Base-by-base conservation (phyloP, 2,888 invertebrate species). In the Chydorus sphaericus region DNA sequence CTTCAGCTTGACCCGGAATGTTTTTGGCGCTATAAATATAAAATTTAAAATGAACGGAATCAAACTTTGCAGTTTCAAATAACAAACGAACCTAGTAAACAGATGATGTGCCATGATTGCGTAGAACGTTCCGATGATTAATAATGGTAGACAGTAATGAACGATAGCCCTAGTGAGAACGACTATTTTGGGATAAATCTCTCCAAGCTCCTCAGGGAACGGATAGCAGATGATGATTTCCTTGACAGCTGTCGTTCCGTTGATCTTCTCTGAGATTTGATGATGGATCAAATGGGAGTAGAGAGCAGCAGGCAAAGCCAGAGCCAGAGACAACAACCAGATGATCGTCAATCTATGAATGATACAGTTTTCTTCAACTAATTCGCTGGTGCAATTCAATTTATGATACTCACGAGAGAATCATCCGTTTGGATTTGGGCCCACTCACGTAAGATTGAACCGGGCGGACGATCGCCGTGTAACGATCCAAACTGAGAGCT, bases 401-500 rank as follows among this genome's bases (percentile, higher is more conserved):
- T n/a, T n/a, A n/a, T n/a, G n/a, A n/a, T n/a, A n/a, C n/a, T n/a
- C n/a, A n/a, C n/a, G n/a, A 80, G 30, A 73, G 61, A 39, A 81
- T 74, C 0, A 87, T 86, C 63, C 82, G 73, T 1, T 80, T 71
- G 0, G 85, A 83, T 20, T 81, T 74, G 61, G 76, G 78, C 55
- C 82, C 80, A 6, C 68, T 68, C 28, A 66, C 68, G 58, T 86
- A 83, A 65, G 84, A 85, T 63, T 85, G 77, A 72, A 93, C 73
- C 0, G 92, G 92, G 68, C 89, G 83, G 4, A 90, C 90, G 60
- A 93, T 91, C 4, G 92, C 92, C 68, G 85, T 86, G 71, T 88
- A 93, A 54, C 93, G 77, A 69, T 92, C 91, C 10, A 84, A 87
- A 20, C 91, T 90, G 2, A 93, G 73, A 0, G 91, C 91, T 0